phyloP scores from a whole-genome alignment of 2,888 invertebrate species.

The Leptopilina syphax region DNA sequence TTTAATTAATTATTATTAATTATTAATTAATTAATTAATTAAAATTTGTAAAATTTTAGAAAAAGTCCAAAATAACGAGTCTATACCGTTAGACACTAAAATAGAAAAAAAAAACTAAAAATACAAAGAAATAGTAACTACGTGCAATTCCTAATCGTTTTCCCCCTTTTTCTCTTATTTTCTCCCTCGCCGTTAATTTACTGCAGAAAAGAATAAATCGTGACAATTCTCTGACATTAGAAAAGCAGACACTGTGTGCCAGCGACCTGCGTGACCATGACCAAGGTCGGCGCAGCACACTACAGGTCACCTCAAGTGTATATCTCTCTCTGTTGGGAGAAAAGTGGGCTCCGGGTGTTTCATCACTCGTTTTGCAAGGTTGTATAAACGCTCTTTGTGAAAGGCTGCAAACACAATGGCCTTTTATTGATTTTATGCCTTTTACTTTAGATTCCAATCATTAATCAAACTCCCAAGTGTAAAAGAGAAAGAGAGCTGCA shows the following conservation, averaged over 20 bases:
- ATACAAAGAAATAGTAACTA: no score
- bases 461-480: neutral
- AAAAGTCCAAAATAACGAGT: no score
- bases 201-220: neutral
- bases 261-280: conserved; percentile 34
- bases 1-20: no score
- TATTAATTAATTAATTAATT: no score
- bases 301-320: conserved; percentile 19
- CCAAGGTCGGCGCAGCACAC: conserved; percentile 34
- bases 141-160: neutral
- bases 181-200: neutral
- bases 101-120: no score
- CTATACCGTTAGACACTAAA: no score
- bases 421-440: conserved; percentile 13
- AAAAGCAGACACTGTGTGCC: neutral
- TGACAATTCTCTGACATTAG: neutral
- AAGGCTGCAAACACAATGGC: neutral
- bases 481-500: neutral
- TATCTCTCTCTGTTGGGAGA: conserved; percentile 5
- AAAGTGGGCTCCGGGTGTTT: conserved; percentile 24
- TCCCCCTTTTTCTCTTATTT: neutral
- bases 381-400: neutral
- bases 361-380: conserved; percentile 14
- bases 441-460: conserved; percentile 16
- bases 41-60: no score